phyloP scores from a whole-genome alignment of 2,888 invertebrate species.

The Drosophila cracens region DNA sequence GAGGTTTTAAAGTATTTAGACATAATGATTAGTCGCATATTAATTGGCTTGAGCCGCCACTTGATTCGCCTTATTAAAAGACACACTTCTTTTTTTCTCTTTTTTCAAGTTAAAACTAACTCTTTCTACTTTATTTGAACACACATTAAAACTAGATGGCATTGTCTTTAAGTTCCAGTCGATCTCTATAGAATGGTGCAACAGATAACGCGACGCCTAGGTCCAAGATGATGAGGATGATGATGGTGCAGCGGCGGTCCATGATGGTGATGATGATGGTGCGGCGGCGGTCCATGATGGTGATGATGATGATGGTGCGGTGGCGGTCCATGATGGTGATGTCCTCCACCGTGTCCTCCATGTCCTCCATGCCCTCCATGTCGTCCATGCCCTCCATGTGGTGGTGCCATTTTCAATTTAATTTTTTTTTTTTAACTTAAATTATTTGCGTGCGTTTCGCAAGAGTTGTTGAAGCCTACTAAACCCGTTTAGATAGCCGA shows the following conservation, averaged over 20 bases:
- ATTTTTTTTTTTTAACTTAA: background rate
- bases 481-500: constrained; percentile 34
- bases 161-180: constrained; percentile 24
- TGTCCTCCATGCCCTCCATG: constrained; percentile 49
- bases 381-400: constrained; percentile 65
- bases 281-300: no score
- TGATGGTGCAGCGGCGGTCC: no score
- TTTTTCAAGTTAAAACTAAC: background rate
- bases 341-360: constrained; percentile 33
- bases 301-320: no score
- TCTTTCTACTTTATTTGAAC: constrained; percentile 35
- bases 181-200: constrained; percentile 63
- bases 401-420: constrained; percentile 64
- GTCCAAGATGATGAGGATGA: constrained; percentile 28
- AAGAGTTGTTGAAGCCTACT: constrained; percentile 46
- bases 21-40: constrained; percentile 71
- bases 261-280: no score
- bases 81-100: background rate
- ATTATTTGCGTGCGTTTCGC: constrained; percentile 26
- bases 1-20: constrained; percentile 72
- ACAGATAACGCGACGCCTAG: constrained; percentile 47
- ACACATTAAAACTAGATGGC: constrained; percentile 27
- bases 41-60: constrained; percentile 59
- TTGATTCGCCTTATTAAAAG: constrained; percentile 68
- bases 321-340: background rate